Evolutionary conservation across 1,140 invertebrate genomes (phyloP), one percentile per base, ranked within the genome.

Genomic region (Propsilocerus akamusi): DNA sequence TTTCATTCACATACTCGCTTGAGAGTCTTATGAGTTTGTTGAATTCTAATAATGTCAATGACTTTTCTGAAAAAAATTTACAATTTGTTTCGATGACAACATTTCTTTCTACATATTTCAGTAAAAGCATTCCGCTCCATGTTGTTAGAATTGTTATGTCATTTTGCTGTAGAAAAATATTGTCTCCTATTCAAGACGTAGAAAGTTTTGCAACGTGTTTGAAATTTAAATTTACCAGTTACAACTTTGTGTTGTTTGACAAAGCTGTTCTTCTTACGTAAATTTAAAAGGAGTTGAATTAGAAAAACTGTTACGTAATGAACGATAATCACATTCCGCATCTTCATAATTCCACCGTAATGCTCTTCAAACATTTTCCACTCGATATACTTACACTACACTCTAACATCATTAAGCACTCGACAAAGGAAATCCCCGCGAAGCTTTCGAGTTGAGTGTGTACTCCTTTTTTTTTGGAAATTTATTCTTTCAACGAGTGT

Each of bases 321-420:
- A 20, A 41, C 34, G 34, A 41, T 41, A 41, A 41, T 41, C 34
- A 41, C 34, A 41, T 41, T 41, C 22, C 34, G 22, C 22, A 41
- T 30, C n/a, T 11, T 41, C 17, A 41, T 41, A 20, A 14, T 41
- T 41, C 6, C 28, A 12, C 11, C 2, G 3, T 4, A 4, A 4
- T 8, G 3, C 6, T 30, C 28, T 30, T n/a, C 14, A 7, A 12
- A 41, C 34, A 41, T 41, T 41, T 41, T 41, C 34, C 34, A 41
- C 34, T 41, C 17, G 14, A 41, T 41, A 41, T 41, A 41, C 34
- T 41, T 17, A 41, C 6, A 22, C 14, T 41, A 10, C 22, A 30
- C 28, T 30, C 6, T 8, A 30, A 30, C 28, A 30, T 30, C 17
- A 41, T 41, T 41, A 41, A 20, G 22, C 17, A 41, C 34, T 41